Base-by-base conservation (phyloP, 1,140 invertebrate species). In the Drosophila yakuba region DNA sequence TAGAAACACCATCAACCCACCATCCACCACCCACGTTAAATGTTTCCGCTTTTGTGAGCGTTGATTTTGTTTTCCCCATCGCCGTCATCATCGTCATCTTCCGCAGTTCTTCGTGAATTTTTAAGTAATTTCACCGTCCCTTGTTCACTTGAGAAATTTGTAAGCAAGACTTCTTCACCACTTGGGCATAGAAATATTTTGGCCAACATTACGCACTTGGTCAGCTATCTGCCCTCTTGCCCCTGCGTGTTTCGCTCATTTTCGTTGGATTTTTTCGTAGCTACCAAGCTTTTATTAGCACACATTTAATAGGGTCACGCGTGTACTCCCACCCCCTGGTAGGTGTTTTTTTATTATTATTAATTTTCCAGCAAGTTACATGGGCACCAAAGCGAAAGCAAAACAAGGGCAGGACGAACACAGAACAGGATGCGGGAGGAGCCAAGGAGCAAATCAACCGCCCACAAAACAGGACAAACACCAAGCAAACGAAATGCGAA, bases 231-330 rank as follows among this genome's bases (percentile, higher is more conserved):
- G 25, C n/a, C 43, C 63, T 4, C 32, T 20, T 8, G 14, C 2
- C 25, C 5, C 55, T 55, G 28, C 44, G 43, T 76, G 54, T 55
- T 8, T 25, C 14, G 25, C n/a, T 23, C 28, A 10, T 17, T 20
- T 47, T 14, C 38, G 12, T 60, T 20, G 56, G 35, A 55, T 67
- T 81, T 55, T 50, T 51, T 77, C 52, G 35, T 44, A 58, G 64
- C 78, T 75, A 50, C 58, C 64, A 60, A 71, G 84, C 83, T 89
- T 89, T 89, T 89, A 89, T 89, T 89, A 89, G 84, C 84, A 89
- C 84, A 90, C 80, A 89, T 89, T 89, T 90, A 89, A 89, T 89
- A 89, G 84, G 84, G 84, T 90, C 84, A 89, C 84, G 84, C 84
- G 84, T 89, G 84, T 84, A 61, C 69, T 41, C 44, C 63, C 68